phyloP scores from a whole-genome alignment of 2,797 vertebrate genomes.

The Epinephelus awoara region DNA sequence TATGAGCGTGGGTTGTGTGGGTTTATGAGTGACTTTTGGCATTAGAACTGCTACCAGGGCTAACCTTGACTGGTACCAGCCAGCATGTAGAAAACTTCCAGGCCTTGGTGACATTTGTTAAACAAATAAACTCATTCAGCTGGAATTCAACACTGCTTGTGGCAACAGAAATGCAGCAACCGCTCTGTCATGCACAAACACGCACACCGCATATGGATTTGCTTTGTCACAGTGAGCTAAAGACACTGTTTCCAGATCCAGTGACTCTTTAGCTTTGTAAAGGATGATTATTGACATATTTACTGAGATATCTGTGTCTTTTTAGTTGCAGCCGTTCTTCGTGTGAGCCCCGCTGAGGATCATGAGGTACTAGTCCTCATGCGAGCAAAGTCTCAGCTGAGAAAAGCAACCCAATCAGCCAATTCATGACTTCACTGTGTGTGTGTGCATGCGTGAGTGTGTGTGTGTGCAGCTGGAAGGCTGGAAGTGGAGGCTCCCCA shows the following conservation, averaged over 20 bases:
- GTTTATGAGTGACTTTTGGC: conserved; percentile 71
- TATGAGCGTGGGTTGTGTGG: conserved; percentile 59
- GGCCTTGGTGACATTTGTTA: conserved; percentile 64
- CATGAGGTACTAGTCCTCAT: conserved; percentile 59
- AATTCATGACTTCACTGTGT: conserved; percentile 81
- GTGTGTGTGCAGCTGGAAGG: conserved; percentile 71
- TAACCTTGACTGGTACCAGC: conserved; percentile 56
- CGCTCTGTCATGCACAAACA: conserved; percentile 20
- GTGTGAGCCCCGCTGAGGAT: conserved; percentile 61
- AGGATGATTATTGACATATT: conserved; percentile 46
- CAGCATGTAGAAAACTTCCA: conserved; percentile 57
- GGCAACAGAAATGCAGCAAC: conserved; percentile 50
- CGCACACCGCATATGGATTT: conserved; percentile 51
- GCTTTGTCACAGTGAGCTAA: conserved; percentile 58
- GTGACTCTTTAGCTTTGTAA: conserved; percentile 27
- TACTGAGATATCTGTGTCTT: conserved; percentile 54
- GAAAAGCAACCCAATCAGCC: conserved; percentile 74
- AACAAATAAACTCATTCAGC: conserved; percentile 72
- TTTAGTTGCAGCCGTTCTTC: conserved; percentile 44
- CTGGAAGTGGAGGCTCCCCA: conserved; percentile 70
- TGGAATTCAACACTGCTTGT: conserved; percentile 67
- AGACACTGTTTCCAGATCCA: conserved; percentile 39
- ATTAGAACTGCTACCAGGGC: conserved; percentile 48
- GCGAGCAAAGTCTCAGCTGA: conserved; percentile 68
- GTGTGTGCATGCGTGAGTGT: conserved; percentile 45